Conservation (phyloP, 2,113 vertebrate species). For the Phrynosoma blainvillii region DNA sequence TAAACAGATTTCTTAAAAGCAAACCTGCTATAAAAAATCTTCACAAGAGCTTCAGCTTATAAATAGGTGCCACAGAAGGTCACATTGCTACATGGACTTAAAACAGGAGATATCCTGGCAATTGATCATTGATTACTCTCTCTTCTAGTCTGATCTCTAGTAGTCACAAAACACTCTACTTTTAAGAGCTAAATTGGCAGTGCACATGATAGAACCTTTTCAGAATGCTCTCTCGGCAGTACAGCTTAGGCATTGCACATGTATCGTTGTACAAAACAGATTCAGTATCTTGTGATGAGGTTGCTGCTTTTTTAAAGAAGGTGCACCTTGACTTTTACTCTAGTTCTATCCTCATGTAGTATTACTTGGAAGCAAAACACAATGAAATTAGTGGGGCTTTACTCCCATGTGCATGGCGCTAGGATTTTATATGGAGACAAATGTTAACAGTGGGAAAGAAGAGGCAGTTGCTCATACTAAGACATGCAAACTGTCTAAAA, state of each 20-base stretch:
- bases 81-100: constrained; percentile 60
- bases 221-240: constrained; percentile 34
- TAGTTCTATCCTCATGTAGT: neutral
- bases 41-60: constrained; percentile 57
- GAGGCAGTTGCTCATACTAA: constrained; percentile 50
- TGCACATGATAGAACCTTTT: constrained; percentile 49
- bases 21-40: constrained; percentile 53
- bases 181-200: constrained; percentile 65
- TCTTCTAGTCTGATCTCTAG: constrained; percentile 42
- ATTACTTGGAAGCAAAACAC: neutral
- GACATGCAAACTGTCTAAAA: constrained; percentile 51
- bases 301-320: neutral
- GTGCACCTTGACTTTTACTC: constrained; percentile 40
- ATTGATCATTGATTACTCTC: constrained; percentile 49
- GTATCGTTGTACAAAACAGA: constrained; percentile 2
- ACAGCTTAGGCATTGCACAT: constrained; percentile 31
- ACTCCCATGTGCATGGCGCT: neutral
- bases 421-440: constrained; percentile 43
- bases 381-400: constrained; percentile 4
- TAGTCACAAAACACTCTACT: constrained; percentile 63
- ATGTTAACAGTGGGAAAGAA: constrained; percentile 41
- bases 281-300: neutral
- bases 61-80: constrained; percentile 64
- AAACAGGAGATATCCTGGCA: constrained; percentile 55
- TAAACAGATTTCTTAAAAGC: constrained; percentile 45